Evolutionary conservation across 2,888 invertebrate genomes (phyloP).

Genomic region (Salticus scenicus): DNA sequence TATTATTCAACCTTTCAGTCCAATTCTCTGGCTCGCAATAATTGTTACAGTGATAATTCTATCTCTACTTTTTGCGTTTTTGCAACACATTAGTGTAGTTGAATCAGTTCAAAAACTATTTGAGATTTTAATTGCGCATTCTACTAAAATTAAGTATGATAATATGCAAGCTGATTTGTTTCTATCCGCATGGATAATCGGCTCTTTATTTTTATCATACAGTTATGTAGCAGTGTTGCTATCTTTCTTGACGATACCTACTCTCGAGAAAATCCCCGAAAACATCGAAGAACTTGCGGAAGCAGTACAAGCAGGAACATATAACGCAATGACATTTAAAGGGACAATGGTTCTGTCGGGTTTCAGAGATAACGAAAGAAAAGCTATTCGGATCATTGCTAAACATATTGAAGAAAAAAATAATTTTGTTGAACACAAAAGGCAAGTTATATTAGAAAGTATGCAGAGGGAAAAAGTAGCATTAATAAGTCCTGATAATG

Average conservation of each 20-base stretch:
- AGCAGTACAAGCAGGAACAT: conserved; percentile 6
- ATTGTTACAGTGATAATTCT: not conserved
- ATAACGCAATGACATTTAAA: conserved; percentile 29
- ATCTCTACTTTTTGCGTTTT: not conserved
- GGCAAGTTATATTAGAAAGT: not conserved
- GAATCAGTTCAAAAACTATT: not conserved
- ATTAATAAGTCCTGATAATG: not conserved
- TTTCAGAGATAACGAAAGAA: not conserved
- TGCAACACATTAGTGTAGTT: not conserved
- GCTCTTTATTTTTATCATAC: conserved; percentile 23
- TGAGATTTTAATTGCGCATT: conserved; percentile 13
- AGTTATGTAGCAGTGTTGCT: conserved; percentile 31
- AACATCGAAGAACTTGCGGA: conserved; percentile 24
- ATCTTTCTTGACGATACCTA: conserved; percentile 27
- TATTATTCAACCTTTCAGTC: too few species aligned
- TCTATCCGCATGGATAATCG: not conserved
- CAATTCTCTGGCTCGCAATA: conserved; percentile 13
- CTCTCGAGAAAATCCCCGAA: too few species aligned
- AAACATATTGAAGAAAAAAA: conserved; percentile 21
- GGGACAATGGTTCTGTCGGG: not conserved
- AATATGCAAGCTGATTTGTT: not conserved
- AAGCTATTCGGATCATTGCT: conserved; percentile 10
- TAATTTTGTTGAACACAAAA: not conserved
- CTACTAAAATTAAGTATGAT: not conserved
- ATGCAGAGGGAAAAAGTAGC: not conserved